These are phyloP conservation scores for Misgurnus mizolepis DNA, from an alignment of 2,113 vertebrate species.

Conservation along the genomic window DNA sequence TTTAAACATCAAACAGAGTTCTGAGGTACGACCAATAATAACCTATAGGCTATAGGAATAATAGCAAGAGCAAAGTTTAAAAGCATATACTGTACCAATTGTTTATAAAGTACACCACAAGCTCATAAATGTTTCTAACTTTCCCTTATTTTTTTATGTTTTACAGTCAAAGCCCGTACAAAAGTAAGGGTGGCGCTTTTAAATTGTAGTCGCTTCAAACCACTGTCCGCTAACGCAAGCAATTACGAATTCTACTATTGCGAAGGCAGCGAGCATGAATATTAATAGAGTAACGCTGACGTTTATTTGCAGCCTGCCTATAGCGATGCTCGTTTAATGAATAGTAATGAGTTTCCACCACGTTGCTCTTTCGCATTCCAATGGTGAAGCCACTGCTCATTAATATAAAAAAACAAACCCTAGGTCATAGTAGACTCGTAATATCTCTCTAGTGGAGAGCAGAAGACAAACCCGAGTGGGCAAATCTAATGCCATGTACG, in stretches of 20 bases:
- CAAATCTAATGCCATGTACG: not conserved
- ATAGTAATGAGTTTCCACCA: not conserved
- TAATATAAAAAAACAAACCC: not conserved
- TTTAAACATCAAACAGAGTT: no score
- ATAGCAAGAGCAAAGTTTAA: no score
- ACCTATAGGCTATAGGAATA: no score
- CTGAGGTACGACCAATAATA: no score
- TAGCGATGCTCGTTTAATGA: not conserved
- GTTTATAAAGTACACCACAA: no score
- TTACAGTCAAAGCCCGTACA: not conserved
- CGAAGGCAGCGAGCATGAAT: not conserved
- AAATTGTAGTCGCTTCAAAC: not conserved
- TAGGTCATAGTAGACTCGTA: not conserved
- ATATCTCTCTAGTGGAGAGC: not conserved
- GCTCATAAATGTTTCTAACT: no score
- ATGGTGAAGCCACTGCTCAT: not conserved
- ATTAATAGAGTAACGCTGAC: not conserved
- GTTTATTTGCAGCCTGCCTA: not conserved
- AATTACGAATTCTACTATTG: not conserved
- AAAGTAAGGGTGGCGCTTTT: not conserved
- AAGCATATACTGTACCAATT: no score
- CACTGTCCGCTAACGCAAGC: conserved; percentile 1
- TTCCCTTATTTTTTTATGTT: no score
- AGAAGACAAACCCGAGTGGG: not conserved
- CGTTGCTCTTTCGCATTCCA: not conserved